Conservation (phyloP, 2,888 invertebrate species). For the Atrina japonica region DNA sequence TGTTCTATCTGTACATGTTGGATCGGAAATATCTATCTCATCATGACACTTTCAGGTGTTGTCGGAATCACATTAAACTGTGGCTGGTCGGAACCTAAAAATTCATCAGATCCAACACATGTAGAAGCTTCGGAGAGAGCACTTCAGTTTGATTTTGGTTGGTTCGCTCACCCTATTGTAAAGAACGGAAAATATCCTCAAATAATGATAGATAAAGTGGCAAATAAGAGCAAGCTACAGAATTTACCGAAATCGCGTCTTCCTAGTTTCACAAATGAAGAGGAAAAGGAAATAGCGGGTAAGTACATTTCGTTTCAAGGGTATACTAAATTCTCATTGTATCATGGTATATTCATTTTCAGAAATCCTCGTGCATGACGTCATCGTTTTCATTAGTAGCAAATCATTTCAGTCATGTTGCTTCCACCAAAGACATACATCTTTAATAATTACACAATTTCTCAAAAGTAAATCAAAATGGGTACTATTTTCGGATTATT, state of each 20-base stretch:
- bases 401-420: too few species aligned
- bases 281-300: constrained; percentile 70
- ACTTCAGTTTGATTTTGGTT: constrained; percentile 50
- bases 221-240: constrained; percentile 46
- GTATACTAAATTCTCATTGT: not conserved
- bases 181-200: constrained; percentile 51
- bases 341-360: not conserved
- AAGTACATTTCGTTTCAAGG: not conserved
- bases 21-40: not conserved
- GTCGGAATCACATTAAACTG: constrained; percentile 48
- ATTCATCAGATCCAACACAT: constrained; percentile 49
- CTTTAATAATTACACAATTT: too few species aligned
- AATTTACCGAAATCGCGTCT: constrained; percentile 54
- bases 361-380: not conserved
- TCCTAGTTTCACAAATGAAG: constrained; percentile 68
- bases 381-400: too few species aligned
- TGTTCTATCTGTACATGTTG: not conserved
- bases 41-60: constrained; percentile 42
- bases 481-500: too few species aligned
- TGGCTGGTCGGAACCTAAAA: constrained; percentile 54
- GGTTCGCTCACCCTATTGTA: constrained; percentile 58
- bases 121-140: constrained; percentile 49
- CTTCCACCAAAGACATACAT: too few species aligned
- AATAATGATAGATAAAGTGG: constrained; percentile 48
- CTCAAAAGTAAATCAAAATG: too few species aligned